Conservation (phyloP, 2,888 invertebrate species). For the Caprella mutica region DNA sequence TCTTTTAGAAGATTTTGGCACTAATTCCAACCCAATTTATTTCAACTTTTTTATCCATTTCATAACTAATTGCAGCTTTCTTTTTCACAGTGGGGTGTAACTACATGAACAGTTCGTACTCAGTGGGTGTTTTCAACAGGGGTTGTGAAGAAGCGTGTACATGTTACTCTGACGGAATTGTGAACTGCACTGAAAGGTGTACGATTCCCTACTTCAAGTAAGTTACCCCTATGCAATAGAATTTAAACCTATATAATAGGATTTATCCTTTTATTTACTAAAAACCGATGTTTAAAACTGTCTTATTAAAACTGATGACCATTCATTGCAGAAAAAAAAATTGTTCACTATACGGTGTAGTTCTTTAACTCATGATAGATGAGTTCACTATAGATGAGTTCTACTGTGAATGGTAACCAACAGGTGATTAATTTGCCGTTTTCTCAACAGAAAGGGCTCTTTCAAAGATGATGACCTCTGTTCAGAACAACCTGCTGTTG, state of each 20-base stretch:
- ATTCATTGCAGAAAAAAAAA: no score
- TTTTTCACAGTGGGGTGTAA: slow-evolving; percentile 37
- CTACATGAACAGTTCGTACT: slow-evolving; percentile 34
- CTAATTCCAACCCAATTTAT: neutral
- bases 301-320: no score
- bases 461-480: slow-evolving; percentile 33
- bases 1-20: neutral
- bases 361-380: no score
- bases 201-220: slow-evolving; percentile 30
- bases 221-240: neutral
- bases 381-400: no score
- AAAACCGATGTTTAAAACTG: no score
- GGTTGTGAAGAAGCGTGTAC: slow-evolving; percentile 35
- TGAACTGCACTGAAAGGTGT: slow-evolving; percentile 35
- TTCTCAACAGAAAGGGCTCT: slow-evolving; percentile 30
- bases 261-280: no score
- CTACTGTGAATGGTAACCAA: no score
- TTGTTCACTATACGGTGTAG: no score
- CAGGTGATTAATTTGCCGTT: no score
- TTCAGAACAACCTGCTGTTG: slow-evolving; percentile 25
- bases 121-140: slow-evolving; percentile 33
- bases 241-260: no score
- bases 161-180: slow-evolving; percentile 32
- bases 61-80: no score
- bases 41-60: neutral